phyloP scores from a whole-genome alignment of 1,140 invertebrate species.

The Anagrus nilaparvatae region DNA sequence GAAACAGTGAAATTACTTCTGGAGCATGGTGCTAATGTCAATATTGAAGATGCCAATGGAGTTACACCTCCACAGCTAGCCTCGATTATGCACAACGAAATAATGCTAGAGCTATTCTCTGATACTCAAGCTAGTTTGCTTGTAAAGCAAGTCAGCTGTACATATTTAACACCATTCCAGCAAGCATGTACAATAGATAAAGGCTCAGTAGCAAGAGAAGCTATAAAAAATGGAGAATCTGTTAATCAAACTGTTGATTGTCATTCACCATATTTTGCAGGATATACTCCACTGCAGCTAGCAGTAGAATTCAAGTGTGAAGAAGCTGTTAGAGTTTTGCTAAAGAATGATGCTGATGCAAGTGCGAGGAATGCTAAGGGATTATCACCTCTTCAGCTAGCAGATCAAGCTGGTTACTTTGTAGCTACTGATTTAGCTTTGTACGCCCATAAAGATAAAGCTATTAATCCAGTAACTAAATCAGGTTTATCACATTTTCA shows the following conservation, averaged over 20 bases:
- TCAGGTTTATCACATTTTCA: too few species aligned
- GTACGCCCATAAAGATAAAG: background rate
- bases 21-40: slow-evolving; percentile 1
- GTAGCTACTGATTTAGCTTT: slow-evolving; percentile 2
- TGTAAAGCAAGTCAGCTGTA: background rate
- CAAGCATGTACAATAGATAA: background rate
- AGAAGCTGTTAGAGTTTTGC: slow-evolving; percentile 1
- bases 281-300: slow-evolving; percentile 7
- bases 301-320: slow-evolving; percentile 1
- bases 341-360: slow-evolving; percentile 2
- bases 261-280: slow-evolving; percentile 1
- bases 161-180: slow-evolving; percentile 1
- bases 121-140: background rate
- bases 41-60: slow-evolving; percentile 1
- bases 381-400: slow-evolving; percentile 3
- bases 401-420: slow-evolving; percentile 1
- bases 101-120: background rate
- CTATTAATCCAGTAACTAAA: too few species aligned
- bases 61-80: slow-evolving; percentile 1
- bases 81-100: background rate
- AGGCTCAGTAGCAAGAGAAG: background rate
- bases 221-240: background rate
- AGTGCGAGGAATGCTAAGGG: background rate
- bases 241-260: slow-evolving; percentile 1
- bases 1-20: background rate